These are phyloP conservation scores for Brachionus plicatilis DNA, from an alignment of 1,140 invertebrate species.

Conservation along the genomic window DNA sequence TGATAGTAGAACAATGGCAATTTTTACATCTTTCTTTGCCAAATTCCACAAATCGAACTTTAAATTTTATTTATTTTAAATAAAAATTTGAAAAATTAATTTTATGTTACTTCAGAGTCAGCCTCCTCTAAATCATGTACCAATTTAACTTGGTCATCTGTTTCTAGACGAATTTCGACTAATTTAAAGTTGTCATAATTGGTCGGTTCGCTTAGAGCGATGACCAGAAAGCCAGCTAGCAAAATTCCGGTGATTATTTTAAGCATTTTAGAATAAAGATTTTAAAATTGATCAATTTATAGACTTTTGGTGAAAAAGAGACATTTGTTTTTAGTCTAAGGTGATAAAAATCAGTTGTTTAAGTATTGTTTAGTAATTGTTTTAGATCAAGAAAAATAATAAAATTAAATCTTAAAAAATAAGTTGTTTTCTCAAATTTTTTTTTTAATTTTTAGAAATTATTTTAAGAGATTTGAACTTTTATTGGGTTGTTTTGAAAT, in stretches of 20 bases:
- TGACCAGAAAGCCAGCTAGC: neutral
- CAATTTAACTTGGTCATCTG: neutral
- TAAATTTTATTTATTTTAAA: neutral
- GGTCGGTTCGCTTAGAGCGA: neutral
- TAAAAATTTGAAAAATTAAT: neutral
- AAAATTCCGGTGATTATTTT: neutral
- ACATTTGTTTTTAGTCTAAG: neutral
- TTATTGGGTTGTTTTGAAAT: no score
- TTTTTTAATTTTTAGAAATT: no score
- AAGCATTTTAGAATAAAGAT: neutral
- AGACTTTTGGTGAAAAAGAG: neutral
- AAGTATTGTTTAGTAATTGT: no score
- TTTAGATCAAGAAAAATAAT: no score
- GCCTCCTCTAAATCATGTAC: neutral
- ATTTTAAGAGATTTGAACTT: no score
- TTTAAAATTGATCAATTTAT: neutral
- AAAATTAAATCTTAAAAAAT: no score
- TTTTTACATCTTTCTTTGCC: neutral
- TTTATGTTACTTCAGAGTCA: neutral
- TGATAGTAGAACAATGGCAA: neutral
- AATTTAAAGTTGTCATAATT: neutral
- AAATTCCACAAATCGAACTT: slow-evolving; percentile 32
- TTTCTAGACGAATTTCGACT: neutral
- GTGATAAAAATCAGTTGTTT: neutral
- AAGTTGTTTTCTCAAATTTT: no score